phyloP scores from a whole-genome alignment of 2,888 invertebrate species.

The Stenurella melanura region DNA sequence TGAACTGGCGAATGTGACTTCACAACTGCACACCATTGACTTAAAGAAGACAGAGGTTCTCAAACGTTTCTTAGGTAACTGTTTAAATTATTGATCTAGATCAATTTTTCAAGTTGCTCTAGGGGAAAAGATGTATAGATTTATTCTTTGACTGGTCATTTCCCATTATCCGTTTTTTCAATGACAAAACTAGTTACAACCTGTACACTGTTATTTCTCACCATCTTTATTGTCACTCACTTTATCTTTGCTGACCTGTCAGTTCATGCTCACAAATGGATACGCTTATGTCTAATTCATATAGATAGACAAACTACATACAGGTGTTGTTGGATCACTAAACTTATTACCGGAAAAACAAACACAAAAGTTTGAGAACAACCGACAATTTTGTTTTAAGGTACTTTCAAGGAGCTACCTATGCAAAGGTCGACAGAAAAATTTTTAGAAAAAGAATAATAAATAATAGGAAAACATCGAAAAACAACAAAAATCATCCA shows the following conservation, averaged over 20 bases:
- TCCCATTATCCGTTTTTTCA: too few species aligned
- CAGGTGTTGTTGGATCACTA: neutral
- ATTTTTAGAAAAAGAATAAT: neutral
- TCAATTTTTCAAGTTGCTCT: too few species aligned
- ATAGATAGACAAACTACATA: neutral
- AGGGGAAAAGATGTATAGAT: too few species aligned
- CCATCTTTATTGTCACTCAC: neutral
- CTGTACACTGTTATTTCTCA: too few species aligned
- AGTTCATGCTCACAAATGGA: neutral
- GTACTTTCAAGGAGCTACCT: neutral
- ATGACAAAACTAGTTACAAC: too few species aligned
- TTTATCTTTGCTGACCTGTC: neutral
- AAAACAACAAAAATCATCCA: constrained; percentile 41
- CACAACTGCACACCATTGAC: too few species aligned
- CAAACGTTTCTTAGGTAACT: too few species aligned
- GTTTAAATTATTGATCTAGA: too few species aligned
- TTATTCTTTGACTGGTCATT: too few species aligned
- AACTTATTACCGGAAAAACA: neutral
- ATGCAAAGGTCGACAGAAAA: neutral
- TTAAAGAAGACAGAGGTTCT: too few species aligned
- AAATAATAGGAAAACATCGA: constrained; percentile 12
- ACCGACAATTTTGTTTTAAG: neutral
- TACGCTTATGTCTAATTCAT: neutral
- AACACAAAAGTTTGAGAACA: neutral
- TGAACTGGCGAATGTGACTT: too few species aligned